Base-by-base conservation (phyloP, 2,888 invertebrate species). In the Apamea sordens region DNA sequence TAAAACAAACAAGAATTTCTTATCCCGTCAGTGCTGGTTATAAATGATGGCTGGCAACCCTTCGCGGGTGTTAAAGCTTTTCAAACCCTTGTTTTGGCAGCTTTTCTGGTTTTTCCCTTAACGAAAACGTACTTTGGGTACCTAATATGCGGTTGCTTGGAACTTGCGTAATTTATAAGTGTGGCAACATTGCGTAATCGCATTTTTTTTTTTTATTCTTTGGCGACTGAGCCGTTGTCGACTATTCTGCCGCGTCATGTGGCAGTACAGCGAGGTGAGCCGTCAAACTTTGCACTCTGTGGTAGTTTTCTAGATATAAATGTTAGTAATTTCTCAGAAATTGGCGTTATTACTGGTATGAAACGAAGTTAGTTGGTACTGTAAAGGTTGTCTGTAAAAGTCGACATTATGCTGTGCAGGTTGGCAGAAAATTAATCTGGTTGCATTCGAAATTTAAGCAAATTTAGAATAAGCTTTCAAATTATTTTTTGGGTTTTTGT, bases 21-120 rank as follows among this genome's bases (percentile, higher is more conserved):
- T 93, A 93, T 92, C 93, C 93, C 93, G 93, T 95, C 94, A 94
- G 91, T 93, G 89, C 85, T 88, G 87, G 93, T 94, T 91, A 95
- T 95, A 95, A 95, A 95, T 95, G 94, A 95, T 95, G 89, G 85
- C 72, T 83, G 83, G 89, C 90, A 92, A 93, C 93, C 94, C 94
- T 93, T 89, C 85, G 80, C 90, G 83, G 89, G 88, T 89, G 91
- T 77, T 91, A 91, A 91, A 92, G 92, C 92, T 91, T 92, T 92
- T 90, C 84, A 90, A 92, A 91, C 93, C 92, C 92, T 92, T 92
- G 93, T 93, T 94, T 91, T 90, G 89, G 90, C 87, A 89, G 87
- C 89, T 90, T 90, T 92, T 91, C 92, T 90, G 90, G 89, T 91
- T 90, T 87, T 89, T 83, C 84, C 82, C 78, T 81, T 82, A 89